A percentile compares a stretch with the other conserved stretches of the same genome.
These are phyloP conservation scores for Bombylius discolor DNA, from an alignment of 2,888 invertebrate genomes.

Conservation along the genomic window DNA sequence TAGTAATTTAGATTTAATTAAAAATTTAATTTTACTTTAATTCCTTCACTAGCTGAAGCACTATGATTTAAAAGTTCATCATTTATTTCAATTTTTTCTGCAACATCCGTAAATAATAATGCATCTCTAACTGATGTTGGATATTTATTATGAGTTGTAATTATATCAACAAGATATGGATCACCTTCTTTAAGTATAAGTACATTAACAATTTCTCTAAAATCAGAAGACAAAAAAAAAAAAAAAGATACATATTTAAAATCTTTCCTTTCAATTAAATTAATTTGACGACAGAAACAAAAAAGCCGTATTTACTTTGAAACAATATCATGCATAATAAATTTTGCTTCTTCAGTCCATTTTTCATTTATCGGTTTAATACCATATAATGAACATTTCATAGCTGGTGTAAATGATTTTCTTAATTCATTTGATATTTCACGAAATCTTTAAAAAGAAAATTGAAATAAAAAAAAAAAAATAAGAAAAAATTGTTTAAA, in stretches of 20 bases:
- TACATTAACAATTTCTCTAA: constrained; percentile 22
- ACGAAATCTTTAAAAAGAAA: constrained; percentile 32
- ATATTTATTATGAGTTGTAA: constrained; percentile 23
- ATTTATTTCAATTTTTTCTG: constrained; percentile 7
- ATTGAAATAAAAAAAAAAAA: not conserved
- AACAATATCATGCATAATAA: constrained; percentile 45
- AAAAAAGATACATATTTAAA: too few relatives aligned
- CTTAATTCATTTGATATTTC: constrained; percentile 37
- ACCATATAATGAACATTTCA: constrained; percentile 46
- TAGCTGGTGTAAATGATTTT: constrained; percentile 36
- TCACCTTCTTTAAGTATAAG: constrained; percentile 18
- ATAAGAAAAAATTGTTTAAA: not conserved
- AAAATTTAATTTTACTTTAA: constrained; percentile 3
- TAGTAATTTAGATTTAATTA: not conserved
- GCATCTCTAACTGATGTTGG: constrained; percentile 35
- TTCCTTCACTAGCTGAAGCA: not conserved
- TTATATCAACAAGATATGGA: constrained; percentile 35
- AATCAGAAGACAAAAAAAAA: not conserved
- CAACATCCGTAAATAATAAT: constrained; percentile 31
- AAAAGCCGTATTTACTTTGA: constrained; percentile 39
- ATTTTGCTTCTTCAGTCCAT: constrained; percentile 44
- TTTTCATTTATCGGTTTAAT: constrained; percentile 38
- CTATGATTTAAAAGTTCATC: constrained; percentile 13
- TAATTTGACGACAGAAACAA: not conserved
- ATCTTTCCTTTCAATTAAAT: too few relatives aligned